phyloP scores from a whole-genome alignment of 2,113 vertebrate species.

The Sander vitreus region DNA sequence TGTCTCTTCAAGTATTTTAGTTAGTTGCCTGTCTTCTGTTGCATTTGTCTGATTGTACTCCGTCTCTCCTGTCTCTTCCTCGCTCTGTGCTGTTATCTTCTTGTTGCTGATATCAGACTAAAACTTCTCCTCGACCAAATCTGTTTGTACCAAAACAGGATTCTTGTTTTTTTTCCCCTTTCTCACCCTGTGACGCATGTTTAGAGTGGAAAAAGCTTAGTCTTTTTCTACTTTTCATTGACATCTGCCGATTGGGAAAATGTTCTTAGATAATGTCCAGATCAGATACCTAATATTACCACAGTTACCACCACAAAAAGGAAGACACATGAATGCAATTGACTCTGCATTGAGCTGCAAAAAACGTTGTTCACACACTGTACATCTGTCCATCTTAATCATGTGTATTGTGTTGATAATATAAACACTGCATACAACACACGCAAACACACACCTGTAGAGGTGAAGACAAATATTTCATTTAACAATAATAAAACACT shows the following conservation, averaged over 20 bases:
- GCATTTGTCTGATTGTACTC: not conserved
- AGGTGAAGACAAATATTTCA: not conserved
- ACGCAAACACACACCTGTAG: not conserved
- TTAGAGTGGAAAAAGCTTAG: not conserved
- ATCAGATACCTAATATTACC: not conserved
- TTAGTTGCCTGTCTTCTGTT: not conserved
- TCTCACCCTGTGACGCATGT: not conserved
- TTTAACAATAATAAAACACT: constrained; percentile 28
- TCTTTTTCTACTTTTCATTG: not conserved
- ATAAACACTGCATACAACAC: constrained; percentile 41
- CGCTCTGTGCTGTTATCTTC: constrained; percentile 33
- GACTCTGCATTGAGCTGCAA: not conserved
- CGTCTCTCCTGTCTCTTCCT: constrained; percentile 13
- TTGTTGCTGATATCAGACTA: constrained; percentile 24
- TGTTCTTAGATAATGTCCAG: not conserved
- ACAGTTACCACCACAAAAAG: not conserved
- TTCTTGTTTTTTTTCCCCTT: constrained; percentile 19
- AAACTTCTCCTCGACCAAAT: constrained; percentile 50
- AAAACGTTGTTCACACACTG: not conserved
- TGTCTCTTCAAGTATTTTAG: not conserved
- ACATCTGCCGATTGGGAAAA: not conserved
- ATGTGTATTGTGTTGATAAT: constrained; percentile 27
- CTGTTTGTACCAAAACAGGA: constrained; percentile 79
- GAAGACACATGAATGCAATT: not conserved
- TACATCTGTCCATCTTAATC: constrained; percentile 39